Evolutionary conservation across 2,797 vertebrate genomes (phyloP).

Genomic region (Peromyscus attwateri): DNA sequence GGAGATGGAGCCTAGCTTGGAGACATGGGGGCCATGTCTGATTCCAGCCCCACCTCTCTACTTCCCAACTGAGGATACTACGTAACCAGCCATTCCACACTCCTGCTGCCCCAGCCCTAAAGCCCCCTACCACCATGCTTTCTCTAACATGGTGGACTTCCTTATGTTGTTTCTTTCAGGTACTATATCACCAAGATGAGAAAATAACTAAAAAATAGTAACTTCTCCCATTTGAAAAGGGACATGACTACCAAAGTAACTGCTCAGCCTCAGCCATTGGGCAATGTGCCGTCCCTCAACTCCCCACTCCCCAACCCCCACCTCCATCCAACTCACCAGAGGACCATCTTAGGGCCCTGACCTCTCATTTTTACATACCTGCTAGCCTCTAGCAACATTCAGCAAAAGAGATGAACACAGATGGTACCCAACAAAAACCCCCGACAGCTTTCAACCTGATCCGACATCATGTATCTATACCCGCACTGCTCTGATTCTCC

Average conservation of each 20-base stretch:
- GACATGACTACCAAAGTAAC: constrained; percentile 19
- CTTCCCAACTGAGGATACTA: background rate
- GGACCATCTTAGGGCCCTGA: background rate
- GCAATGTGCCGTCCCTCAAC: background rate
- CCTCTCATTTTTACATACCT: background rate
- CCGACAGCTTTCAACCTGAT: background rate
- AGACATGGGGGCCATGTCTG: background rate
- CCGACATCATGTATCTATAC: background rate
- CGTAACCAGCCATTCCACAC: background rate
- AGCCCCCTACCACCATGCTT: background rate
- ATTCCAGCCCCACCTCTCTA: background rate
- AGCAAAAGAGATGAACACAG: background rate
- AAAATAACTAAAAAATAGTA: background rate
- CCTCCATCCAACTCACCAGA: background rate
- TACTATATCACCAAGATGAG: background rate
- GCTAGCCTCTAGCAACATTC: background rate
- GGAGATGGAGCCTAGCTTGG: background rate
- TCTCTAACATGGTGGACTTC: background rate
- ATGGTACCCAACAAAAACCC: background rate
- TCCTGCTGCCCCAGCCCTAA: background rate
- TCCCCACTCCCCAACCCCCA: background rate
- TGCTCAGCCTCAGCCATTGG: background rate
- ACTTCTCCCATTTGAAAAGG: background rate
- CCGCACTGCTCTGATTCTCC: background rate
- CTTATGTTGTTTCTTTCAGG: background rate